A percentile compares a stretch with the other conserved stretches of the same genome.
Evolutionary conservation across 2,113 vertebrate species (phyloP).

Genomic region (Emydura subglobosa): DNA sequence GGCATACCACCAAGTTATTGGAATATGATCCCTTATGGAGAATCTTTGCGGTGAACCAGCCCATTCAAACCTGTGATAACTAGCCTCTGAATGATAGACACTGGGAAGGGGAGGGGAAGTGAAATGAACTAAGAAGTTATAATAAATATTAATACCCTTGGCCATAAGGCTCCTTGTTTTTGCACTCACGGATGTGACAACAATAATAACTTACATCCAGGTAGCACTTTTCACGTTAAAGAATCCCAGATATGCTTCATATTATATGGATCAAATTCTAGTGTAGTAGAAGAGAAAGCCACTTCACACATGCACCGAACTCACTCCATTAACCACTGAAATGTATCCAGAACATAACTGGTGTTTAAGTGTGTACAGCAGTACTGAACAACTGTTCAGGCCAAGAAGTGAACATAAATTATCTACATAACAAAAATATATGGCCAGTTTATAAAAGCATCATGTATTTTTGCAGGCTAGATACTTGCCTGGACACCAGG

Average conservation of each 20-base stretch:
- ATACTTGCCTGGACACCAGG: background rate
- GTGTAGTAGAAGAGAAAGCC: background rate
- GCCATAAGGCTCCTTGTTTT: conserved; percentile 27
- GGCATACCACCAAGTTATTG: background rate
- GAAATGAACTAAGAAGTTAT: accelerated
- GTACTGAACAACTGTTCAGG: background rate
- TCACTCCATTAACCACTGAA: background rate
- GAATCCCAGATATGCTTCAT: background rate
- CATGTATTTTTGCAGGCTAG: background rate
- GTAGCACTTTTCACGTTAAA: background rate
- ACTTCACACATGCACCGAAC: too few species aligned
- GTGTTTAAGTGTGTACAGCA: background rate
- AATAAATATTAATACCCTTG: background rate
- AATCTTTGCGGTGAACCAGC: conserved; percentile 57
- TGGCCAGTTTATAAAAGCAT: background rate
- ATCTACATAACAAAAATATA: background rate
- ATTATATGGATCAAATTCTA: background rate
- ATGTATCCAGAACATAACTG: accelerated
- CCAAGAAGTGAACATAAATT: accelerated
- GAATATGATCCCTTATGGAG: conserved; percentile 65
- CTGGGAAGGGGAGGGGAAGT: background rate
- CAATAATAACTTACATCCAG: background rate
- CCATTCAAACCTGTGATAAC: conserved; percentile 4
- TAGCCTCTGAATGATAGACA: background rate
- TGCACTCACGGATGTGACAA: background rate